These are phyloP conservation scores for Sesamia nonagrioides DNA, from an alignment of 1,140 invertebrate species.

Conservation along the genomic window DNA sequence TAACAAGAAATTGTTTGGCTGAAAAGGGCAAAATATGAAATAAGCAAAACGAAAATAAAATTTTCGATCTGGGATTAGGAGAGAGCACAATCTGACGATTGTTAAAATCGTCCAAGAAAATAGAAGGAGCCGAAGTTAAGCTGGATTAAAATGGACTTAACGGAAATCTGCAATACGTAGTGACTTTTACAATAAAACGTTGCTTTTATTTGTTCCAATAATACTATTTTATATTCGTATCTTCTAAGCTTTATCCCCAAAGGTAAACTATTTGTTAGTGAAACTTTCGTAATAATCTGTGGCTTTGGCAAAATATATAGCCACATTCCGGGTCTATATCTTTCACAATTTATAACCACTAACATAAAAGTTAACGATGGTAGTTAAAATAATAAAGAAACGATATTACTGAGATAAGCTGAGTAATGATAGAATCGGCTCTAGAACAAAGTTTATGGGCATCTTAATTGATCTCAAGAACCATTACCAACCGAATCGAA, in stretches of 20 bases:
- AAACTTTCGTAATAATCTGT: slow-evolving; percentile 3
- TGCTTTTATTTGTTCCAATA: neutral
- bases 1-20: too few relatives aligned
- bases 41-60: neutral
- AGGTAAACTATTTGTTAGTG: slow-evolving; percentile 7
- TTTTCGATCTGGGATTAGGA: neutral
- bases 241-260: neutral
- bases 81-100: neutral
- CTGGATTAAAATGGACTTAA: neutral
- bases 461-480: slow-evolving; percentile 28
- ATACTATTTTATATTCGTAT: neutral
- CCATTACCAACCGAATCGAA: slow-evolving; percentile 23
- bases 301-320: neutral
- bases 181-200: neutral
- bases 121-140: neutral
- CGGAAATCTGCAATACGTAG: neutral
- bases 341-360: slow-evolving; percentile 18
- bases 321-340: slow-evolving; percentile 11
- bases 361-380: slow-evolving; percentile 31
- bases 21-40: neutral
- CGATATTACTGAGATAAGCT: slow-evolving; percentile 38
- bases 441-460: slow-evolving; percentile 17
- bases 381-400: slow-evolving; percentile 43
- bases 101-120: neutral
- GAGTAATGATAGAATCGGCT: slow-evolving; percentile 37